phyloP scores from a whole-genome alignment of 2,797 vertebrate genomes.

The Catamblyrhynchus diadema region DNA sequence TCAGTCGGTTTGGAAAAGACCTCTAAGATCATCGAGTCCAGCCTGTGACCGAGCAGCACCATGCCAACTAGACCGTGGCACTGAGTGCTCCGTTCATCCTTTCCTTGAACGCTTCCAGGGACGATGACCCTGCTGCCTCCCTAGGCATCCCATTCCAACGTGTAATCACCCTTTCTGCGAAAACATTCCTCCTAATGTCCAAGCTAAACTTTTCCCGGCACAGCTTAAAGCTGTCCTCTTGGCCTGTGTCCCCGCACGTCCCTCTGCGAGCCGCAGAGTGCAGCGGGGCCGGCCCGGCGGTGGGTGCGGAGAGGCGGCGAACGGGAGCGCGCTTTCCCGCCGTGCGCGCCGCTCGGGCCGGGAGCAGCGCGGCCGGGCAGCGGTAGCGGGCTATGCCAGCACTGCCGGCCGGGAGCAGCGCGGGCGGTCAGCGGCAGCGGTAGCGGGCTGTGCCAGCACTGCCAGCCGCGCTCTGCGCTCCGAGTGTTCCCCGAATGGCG shows the following conservation, averaged over 20 bases:
- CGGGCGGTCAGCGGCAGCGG: background rate
- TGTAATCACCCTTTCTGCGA: background rate
- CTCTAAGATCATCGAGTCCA: background rate
- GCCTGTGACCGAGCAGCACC: background rate
- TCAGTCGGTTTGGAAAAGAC: accelerated
- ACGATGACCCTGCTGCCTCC: background rate
- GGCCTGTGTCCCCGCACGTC: background rate
- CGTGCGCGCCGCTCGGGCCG: background rate
- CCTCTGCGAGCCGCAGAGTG: accelerated
- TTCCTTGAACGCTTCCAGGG: background rate
- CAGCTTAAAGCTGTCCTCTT: too few species aligned
- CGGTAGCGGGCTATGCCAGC: background rate
- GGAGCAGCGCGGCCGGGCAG: too few species aligned
- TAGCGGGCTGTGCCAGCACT: background rate
- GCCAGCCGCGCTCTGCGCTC: background rate
- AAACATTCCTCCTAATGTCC: background rate
- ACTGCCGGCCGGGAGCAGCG: background rate
- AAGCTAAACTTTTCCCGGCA: too few species aligned
- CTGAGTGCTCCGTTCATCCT: background rate
- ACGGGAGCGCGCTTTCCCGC: accelerated
- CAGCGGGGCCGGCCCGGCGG: accelerated
- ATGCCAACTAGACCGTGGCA: background rate
- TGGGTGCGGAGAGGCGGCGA: accelerated
- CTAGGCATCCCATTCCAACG: background rate
- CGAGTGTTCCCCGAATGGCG: accelerated